These are phyloP conservation scores for Drosophila lacicola DNA, from an alignment of 2,888 invertebrate species.

Conservation along the genomic window DNA sequence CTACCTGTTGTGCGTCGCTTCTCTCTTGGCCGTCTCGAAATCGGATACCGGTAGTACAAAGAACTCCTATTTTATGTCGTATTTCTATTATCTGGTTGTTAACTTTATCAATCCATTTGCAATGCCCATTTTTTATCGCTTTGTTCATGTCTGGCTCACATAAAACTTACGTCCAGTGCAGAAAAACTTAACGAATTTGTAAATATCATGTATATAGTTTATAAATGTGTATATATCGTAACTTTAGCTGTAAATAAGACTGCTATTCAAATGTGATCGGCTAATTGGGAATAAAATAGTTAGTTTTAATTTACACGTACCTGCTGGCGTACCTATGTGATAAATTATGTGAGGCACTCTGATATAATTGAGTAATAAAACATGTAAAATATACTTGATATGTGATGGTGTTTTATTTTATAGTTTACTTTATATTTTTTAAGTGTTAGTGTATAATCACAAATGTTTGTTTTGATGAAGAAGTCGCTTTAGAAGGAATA, in stretches of 20 bases:
- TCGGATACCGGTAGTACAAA: constrained; percentile 83
- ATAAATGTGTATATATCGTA: constrained; percentile 13
- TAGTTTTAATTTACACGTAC: constrained; percentile 35
- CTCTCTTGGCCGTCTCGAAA: constrained; percentile 78
- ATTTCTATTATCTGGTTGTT: constrained; percentile 81
- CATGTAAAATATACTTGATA: constrained; percentile 16
- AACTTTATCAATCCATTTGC: constrained; percentile 83
- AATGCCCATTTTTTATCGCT: constrained; percentile 80
- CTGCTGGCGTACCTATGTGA: constrained; percentile 52
- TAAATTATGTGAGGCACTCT: constrained; percentile 54
- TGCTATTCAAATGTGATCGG: constrained; percentile 54
- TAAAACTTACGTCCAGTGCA: constrained; percentile 35
- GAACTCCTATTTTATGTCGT: constrained; percentile 80
- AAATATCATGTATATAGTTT: constrained; percentile 40
- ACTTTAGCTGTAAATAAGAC: constrained; percentile 50
- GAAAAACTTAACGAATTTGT: constrained; percentile 22
- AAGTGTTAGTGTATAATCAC: neutral
- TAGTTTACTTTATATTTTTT: neutral
- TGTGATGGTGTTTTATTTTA: constrained; percentile 57
- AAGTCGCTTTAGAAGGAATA: too few relatives aligned
- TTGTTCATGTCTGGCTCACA: constrained; percentile 76
- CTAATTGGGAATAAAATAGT: constrained; percentile 33
- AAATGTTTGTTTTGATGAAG: too few relatives aligned
- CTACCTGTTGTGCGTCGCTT: constrained; percentile 80
- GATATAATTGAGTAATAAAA: constrained; percentile 58